Conservation (phyloP, 2,797 vertebrate species). For the Melanotaenia parkinsoni region DNA sequence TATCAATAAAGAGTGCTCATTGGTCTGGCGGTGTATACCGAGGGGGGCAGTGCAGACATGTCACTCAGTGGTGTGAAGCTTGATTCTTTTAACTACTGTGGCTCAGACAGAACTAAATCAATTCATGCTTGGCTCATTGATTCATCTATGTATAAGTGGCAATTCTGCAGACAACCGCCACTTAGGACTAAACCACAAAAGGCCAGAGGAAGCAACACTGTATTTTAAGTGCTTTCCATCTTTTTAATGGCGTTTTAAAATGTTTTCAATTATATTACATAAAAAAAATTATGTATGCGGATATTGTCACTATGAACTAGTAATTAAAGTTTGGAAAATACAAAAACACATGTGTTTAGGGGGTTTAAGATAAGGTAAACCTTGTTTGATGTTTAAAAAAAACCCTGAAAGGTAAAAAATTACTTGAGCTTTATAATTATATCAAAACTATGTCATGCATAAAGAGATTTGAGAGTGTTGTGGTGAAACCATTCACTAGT, state of each 20-base stretch:
- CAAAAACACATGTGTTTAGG: not conserved
- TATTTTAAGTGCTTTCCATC: not conserved
- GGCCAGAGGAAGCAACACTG: not conserved
- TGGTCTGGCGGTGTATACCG: constrained; percentile 4
- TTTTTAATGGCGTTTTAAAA: not conserved
- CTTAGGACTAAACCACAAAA: constrained; percentile 4
- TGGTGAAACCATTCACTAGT: constrained; percentile 16
- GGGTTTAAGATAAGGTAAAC: constrained; percentile 11
- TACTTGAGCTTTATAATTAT: constrained; percentile 1
- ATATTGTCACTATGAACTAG: constrained; percentile 15
- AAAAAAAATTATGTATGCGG: not conserved
- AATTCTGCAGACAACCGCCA: constrained; percentile 17
- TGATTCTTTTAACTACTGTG: constrained; percentile 30
- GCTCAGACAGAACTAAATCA: constrained; percentile 18
- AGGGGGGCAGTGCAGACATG: not conserved
- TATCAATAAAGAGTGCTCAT: constrained; percentile 2
- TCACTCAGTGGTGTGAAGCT: constrained; percentile 7
- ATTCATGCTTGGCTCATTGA: constrained; percentile 27
- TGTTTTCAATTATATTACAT: not conserved
- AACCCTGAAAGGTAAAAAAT: not conserved
- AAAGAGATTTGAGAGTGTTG: constrained; percentile 14
- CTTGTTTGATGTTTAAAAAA: not conserved
- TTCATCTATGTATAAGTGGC: constrained; percentile 38
- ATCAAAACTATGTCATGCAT: constrained; percentile 17
- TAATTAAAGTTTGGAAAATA: not conserved